Evolutionary conservation across 92 coral and sea anemone genomes (phyloP).

Genomic region (Blastomussa wellsi): DNA sequence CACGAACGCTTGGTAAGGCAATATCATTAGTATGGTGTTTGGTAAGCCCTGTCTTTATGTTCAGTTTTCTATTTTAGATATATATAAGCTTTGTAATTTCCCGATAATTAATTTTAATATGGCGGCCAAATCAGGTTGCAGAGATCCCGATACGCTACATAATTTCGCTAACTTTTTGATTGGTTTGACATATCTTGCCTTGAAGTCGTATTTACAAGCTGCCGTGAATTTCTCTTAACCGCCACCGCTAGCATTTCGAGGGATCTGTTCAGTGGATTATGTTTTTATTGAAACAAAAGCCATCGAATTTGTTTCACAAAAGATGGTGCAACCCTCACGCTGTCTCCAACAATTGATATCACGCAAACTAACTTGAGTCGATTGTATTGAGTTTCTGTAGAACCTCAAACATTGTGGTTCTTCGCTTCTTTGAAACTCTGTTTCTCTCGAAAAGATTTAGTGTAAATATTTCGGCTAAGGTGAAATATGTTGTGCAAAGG

Average conservation of each 20-base stretch:
- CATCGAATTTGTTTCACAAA: constrained; percentile 17
- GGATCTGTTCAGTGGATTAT: constrained; percentile 16
- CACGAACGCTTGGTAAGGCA: not conserved
- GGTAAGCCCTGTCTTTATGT: not conserved
- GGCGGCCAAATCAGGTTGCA: not conserved
- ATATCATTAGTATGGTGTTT: not conserved
- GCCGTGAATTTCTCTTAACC: not conserved
- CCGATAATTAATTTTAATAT: not conserved
- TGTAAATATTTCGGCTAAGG: not conserved
- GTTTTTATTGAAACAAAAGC: constrained; percentile 17
- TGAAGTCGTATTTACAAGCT: not conserved
- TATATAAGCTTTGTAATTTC: not conserved
- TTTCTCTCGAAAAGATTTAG: not conserved
- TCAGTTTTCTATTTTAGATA: not conserved
- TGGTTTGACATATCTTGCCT: not conserved
- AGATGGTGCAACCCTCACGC: not conserved
- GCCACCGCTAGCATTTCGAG: too few relatives aligned
- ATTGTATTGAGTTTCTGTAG: not conserved
- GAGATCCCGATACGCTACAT: too few relatives aligned
- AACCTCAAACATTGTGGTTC: not conserved
- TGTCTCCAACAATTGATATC: constrained; percentile 1
- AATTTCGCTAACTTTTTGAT: too few relatives aligned
- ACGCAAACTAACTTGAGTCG: constrained; percentile 2
- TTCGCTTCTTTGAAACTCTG: not conserved
- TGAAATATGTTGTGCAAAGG: not conserved